Evolutionary conservation across 2,797 vertebrate species (phyloP).

Genomic region (Epinephelus malabaricus): DNA sequence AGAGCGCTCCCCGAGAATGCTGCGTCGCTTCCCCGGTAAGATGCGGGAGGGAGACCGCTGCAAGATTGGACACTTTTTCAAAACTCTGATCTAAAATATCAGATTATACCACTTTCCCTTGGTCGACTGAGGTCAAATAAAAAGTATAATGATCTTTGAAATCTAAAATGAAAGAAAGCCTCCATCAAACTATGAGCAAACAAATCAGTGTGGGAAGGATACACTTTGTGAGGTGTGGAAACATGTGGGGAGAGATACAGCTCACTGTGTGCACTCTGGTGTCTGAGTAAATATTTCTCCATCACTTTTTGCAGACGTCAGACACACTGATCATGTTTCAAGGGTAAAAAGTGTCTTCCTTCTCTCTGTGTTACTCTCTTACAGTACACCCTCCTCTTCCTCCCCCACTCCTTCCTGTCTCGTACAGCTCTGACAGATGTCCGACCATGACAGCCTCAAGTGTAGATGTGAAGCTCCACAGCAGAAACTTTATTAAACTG

Average conservation of each 20-base stretch:
- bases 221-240: too few species aligned
- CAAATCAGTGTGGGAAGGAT: too few species aligned
- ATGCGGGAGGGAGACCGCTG: too few species aligned
- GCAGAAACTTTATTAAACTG: constrained; percentile 75
- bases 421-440: constrained; percentile 60
- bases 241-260: background rate
- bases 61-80: too few species aligned
- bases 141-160: too few species aligned
- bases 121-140: too few species aligned
- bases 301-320: background rate
- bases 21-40: too few species aligned
- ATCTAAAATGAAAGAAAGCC: background rate
- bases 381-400: background rate
- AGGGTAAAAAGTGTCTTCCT: constrained; percentile 14
- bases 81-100: too few species aligned
- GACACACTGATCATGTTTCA: constrained; percentile 33
- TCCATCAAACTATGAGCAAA: constrained; percentile 28
- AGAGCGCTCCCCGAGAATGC: too few species aligned
- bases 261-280: background rate
- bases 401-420: constrained; percentile 11
- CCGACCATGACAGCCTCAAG: constrained; percentile 49
- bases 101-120: too few species aligned
- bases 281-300: background rate
- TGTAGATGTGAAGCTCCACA: constrained; percentile 58
- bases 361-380: background rate